Evolutionary conservation across 2,888 invertebrate species (phyloP), one percentile per base, ranked within the genome.

Genomic region (Andrena trimmerana): DNA sequence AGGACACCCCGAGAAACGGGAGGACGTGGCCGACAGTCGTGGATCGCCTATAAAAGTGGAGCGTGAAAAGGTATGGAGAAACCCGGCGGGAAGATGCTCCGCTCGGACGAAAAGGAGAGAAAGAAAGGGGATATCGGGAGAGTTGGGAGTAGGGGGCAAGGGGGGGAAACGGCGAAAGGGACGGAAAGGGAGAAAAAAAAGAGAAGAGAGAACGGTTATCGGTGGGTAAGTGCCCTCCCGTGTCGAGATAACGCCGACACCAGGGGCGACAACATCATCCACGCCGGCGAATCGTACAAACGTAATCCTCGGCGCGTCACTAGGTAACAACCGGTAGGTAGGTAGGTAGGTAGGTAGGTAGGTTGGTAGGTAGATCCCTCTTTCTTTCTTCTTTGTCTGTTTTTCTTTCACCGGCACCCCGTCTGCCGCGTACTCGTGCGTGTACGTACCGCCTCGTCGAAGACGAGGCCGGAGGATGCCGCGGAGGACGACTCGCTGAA

Each of bases 211-310:
- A 69, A 86, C 88, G 88, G 90, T 93, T 93, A 93, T 93, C 93
- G 90, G 90, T 73, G 89, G 92, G 92, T 93, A 93, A 93, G 93
- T 93, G 93, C 93, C 93, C 93, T 93, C 91, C 89, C 91, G 91
- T 93, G 93, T 93, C 90, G 91, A 93, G 93, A 93, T 93, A 93
- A 93, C 89, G 90, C 90, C 92, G 92, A 93, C 93, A 93, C 92
- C 93, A 92, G 90, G 90, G 92, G 91, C 92, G 92, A 93, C 93
- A 93, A 92, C 93, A 93, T 93, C 93, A 93, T 93, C 91, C 91
- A 88, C 88, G 88, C 90, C 89, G 90, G 91, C 90, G 89, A 91
- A 91, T 90, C 87, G 89, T 91, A 91, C 92, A 90, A 93, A 92
- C 91, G 92, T 92, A 92, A 92, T 92, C 90, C 92, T 83, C 90